Evolutionary conservation across 2,888 invertebrate genomes (phyloP), one percentile per base, ranked within the genome.

Genomic region (Artemia sinica): DNA sequence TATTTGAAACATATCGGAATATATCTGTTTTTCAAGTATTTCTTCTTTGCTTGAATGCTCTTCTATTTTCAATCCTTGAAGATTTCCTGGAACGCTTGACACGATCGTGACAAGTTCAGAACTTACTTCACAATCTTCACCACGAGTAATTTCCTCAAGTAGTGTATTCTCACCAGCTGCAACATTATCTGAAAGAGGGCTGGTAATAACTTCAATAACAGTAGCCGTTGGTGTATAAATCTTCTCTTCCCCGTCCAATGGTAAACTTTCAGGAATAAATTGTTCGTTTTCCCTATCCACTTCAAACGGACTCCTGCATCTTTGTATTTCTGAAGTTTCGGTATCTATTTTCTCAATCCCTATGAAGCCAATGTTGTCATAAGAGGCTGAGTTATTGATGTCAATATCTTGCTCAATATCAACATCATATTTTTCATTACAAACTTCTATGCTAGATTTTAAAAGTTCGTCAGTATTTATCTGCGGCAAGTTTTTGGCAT

Each of bases 331-430:
- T n/a, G 50, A 58, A 49, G 66, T 49, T 49, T 66, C 71, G 50
- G 68, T 68, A 67, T 75, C 75, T 66, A 73, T 74, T 28, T 70
- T 68, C 13, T 76, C 76, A 50, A 74, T 75, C 58, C 76, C 76
- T n/a, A 74, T 74, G 74, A 76, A 77, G 3, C 73, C 77, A 71
- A 75, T 75, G 70, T 77, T 77, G 70, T 76, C 76, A 73, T 58
- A 58, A 18, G 63, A 58, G 28, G 28, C 63, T 58, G 63, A 18
- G 50, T 67, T 69, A 50, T 70, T 50, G 66, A 70, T 63, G 65
- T 71, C 69, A 68, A 69, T 50, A 65, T 71, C 70, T 69, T 70
- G 18, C 58, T 69, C 66, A 69, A 71, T 11, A 67, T 72, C 58
- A 70, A 66, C 8, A 50, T 69, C 67, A 70, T 71, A 49, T 69